phyloP scores from a whole-genome alignment of 2,888 invertebrate species.

The Heliconius hortense region DNA sequence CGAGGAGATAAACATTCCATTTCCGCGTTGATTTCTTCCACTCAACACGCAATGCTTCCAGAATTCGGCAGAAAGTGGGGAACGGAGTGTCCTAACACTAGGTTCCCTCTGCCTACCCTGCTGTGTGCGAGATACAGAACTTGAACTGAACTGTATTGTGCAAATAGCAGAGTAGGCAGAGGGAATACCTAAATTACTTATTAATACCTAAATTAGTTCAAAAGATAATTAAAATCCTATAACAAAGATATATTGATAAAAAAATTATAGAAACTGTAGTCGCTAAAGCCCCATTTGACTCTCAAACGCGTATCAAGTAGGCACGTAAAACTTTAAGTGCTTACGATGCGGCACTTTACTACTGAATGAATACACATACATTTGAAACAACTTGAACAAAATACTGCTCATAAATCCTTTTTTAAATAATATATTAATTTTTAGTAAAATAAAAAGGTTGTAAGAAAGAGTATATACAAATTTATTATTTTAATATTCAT shows the following conservation, averaged over 20 bases:
- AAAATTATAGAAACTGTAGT: background rate
- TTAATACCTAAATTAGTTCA: background rate
- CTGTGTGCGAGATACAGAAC: too few species aligned
- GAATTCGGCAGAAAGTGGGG: too few species aligned
- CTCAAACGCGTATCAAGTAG: conserved; percentile 7
- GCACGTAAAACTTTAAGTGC: conserved; percentile 18
- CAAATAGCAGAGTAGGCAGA: too few species aligned
- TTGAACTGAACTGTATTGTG: too few species aligned
- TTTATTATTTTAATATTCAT: too few species aligned
- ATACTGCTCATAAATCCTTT: background rate
- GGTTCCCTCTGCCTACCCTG: too few species aligned
- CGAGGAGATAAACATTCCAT: too few species aligned
- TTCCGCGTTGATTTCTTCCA: too few species aligned
- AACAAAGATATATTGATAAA: background rate
- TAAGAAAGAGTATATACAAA: too few species aligned
- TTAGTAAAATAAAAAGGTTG: too few species aligned
- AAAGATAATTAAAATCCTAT: background rate
- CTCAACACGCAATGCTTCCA: too few species aligned
- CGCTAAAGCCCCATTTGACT: background rate
- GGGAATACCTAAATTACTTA: background rate
- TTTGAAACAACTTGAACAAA: conserved; percentile 24
- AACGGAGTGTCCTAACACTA: too few species aligned
- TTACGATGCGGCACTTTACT: conserved; percentile 21
- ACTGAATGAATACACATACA: conserved; percentile 21
- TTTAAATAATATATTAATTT: background rate